Evolutionary conservation across 2,888 invertebrate species (phyloP), one percentile per base, ranked within the genome.

Genomic region (Apodemia mormo): DNA sequence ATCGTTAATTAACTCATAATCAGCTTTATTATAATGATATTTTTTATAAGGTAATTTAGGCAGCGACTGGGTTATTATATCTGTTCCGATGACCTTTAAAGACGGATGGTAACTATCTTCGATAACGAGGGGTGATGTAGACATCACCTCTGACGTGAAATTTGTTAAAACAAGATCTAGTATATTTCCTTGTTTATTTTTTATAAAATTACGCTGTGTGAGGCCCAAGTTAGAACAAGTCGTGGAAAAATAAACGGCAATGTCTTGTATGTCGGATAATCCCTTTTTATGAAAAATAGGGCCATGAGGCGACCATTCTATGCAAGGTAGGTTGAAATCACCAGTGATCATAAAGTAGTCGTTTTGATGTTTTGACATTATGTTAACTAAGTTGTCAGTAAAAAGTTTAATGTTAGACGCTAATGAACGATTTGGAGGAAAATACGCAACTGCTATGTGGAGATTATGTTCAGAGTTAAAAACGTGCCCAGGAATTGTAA

Each of bases 391-490:
- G 33, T 49, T 10, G 1, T 69, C 40, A 3, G n/a, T 52, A 37
- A 65, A 69, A 10, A 49, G 14, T 30, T 49, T 6, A 22, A 69
- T 33, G 5, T 37, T 52, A 14, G 12, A 14, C 2, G 64, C 52
- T 12, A 12, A 22, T 2, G 52, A 6, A 56, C 54, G 12, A 7
- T 67, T 29, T 9, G 69, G 71, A 3, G 71, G 67, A 43, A 71
- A 67, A 30, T 71, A 71, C 1, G 64, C 64, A 33, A 65, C 54
- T 12, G 67, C 71, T 29, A 71, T 54, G 66, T 71, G 66, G 8
- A 71, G n/a, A 33, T 71, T 43, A n/a, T 52, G 64, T 7, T 7
- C 8, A 1, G 40, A n/a, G 8, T 37, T n/a, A 0, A 69, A 37
- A 8, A 64, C 33, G 1, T n/a, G 10, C 5, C 67, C 45, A 68